Evolutionary conservation across 2,797 vertebrate genomes (phyloP), one percentile per base, ranked within the genome.

Genomic region (Mus caroli): DNA sequence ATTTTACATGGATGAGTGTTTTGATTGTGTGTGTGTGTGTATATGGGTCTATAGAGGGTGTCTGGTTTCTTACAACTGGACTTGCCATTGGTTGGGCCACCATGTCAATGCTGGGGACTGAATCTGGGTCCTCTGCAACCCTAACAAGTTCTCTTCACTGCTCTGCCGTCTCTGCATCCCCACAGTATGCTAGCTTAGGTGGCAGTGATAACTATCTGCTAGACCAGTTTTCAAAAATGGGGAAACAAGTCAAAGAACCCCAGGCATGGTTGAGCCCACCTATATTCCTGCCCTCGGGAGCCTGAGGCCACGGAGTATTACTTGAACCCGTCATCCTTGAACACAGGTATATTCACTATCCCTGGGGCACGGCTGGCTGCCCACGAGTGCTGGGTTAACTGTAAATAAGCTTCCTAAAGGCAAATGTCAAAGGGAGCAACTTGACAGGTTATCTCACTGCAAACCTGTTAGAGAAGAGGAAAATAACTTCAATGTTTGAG

Each of bases 321-420:
- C 31, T 50, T 46, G 20, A 92, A 54, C 28, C 46, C 37, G 15
- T 2, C 62, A 93, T 46, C 50, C 28, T 56, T 71, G 75, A 87
- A 88, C 54, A 58, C 1, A 40, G 43, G 50, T 17, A 15, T 50
- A 52, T 37, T 73, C 60, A 91, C 89, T 84, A 86, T 31, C 78
- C 52, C 54, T 52, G 6, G 14, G 11, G 40, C n/a, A 64, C 83
- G 62, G 82, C 67, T 94, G 40, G 22, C 40, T 19, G 67, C 40
- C 40, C 79, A 46, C 19, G 52, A 46, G 19, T 8, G 31, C 76
- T 73, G 4, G 50, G 2, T 83, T 95, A 50, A 15, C 12, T 75
- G 11, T 56, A 62, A 94, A 46, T 56, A 73, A 91, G 43, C n/a
- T 92, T 82, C 37, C 87, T 31, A 82, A 94, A 95, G 12, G 90